phyloP scores from a whole-genome alignment of 2,113 vertebrate genomes.

The Macquaria ambigua region DNA sequence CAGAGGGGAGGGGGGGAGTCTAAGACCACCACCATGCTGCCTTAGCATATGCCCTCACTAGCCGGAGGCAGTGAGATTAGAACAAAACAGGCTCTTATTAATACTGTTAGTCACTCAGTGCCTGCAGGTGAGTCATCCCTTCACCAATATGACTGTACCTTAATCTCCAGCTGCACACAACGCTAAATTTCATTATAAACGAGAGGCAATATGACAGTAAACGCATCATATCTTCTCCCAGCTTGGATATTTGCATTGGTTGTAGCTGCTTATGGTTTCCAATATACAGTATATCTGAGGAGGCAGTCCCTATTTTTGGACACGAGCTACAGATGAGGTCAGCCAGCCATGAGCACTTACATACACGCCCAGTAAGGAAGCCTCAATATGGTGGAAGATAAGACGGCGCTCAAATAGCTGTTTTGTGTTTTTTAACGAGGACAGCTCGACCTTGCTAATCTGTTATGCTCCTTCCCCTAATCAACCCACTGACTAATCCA shows the following conservation, averaged over 20 bases:
- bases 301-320: slow-evolving; percentile 66
- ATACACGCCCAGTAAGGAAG: slow-evolving; percentile 46
- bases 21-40: slow-evolving; percentile 72
- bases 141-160: slow-evolving; percentile 21
- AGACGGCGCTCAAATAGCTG: slow-evolving; percentile 66
- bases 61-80: slow-evolving; percentile 64
- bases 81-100: slow-evolving; percentile 71
- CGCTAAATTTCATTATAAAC: slow-evolving; percentile 44
- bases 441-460: slow-evolving; percentile 75
- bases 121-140: slow-evolving; percentile 72
- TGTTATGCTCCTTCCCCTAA: slow-evolving; percentile 70
- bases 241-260: slow-evolving; percentile 53
- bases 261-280: slow-evolving; percentile 39
- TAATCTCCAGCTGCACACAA: slow-evolving; percentile 53
- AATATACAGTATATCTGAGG: slow-evolving; percentile 32
- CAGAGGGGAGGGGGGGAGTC: slow-evolving; percentile 50
- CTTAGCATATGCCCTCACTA: slow-evolving; percentile 67
- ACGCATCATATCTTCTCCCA: slow-evolving; percentile 32
- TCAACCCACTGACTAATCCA: slow-evolving; percentile 79
- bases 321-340: slow-evolving; percentile 61
- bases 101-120: slow-evolving; percentile 65
- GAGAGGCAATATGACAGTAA: slow-evolving; percentile 7
- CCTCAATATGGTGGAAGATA: slow-evolving; percentile 60
- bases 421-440: slow-evolving; percentile 75
- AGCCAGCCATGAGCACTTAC: slow-evolving; percentile 58